phyloP scores from a whole-genome alignment of 2,797 vertebrate species.

The Acanthiza pusilla region DNA sequence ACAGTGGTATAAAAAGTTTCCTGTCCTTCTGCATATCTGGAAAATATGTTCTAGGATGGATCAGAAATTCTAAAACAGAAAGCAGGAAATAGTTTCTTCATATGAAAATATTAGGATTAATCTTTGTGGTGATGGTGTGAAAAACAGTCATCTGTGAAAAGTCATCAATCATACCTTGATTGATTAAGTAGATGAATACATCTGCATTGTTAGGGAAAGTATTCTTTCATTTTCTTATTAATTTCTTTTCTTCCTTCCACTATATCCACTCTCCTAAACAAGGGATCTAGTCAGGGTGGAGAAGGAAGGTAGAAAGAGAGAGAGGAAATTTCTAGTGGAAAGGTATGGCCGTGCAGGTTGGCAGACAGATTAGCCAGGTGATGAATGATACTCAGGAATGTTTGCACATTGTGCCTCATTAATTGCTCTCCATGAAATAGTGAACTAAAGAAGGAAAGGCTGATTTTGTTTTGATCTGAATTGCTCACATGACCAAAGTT shows the following conservation, averaged over 20 bases:
- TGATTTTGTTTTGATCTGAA: background rate
- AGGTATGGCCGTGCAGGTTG: background rate
- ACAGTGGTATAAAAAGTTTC: background rate
- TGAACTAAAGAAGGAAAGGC: background rate
- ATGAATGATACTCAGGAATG: background rate
- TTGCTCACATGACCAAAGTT: background rate
- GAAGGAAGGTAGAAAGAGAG: background rate
- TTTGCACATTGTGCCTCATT: background rate
- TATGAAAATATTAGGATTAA: background rate
- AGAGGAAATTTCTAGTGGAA: background rate
- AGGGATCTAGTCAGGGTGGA: background rate
- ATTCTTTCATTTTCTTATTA: background rate
- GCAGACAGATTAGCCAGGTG: background rate
- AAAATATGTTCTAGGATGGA: background rate
- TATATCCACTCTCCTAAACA: background rate
- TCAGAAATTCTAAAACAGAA: slow-evolving; percentile 2
- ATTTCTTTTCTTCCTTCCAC: background rate
- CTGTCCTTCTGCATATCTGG: background rate
- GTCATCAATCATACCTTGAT: background rate
- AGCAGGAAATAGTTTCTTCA: background rate
- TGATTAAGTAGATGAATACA: background rate
- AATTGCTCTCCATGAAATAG: background rate
- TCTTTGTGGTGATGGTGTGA: background rate
- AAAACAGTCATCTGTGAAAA: background rate
- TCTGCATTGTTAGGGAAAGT: background rate